Evolutionary conservation across 2,888 invertebrate species (phyloP).

Genomic region (Mythimna pallens): DNA sequence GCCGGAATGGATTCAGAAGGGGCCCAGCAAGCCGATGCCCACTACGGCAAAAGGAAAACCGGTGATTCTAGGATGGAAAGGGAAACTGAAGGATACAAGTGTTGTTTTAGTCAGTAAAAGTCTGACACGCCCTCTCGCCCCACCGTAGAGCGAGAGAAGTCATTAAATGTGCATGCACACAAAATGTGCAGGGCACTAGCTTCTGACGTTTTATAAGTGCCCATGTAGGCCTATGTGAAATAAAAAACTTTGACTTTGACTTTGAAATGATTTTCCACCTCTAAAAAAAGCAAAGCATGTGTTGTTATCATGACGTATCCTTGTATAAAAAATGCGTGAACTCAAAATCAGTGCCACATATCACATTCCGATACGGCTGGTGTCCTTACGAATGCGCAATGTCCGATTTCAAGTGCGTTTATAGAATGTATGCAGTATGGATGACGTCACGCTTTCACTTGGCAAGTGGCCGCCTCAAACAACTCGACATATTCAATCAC

Average conservation of each 20-base stretch:
- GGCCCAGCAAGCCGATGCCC: too few relatives aligned
- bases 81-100: too few relatives aligned
- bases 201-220: too few relatives aligned
- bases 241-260: too few relatives aligned
- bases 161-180: too few relatives aligned
- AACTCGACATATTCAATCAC: slow-evolving; percentile 64
- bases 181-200: too few relatives aligned
- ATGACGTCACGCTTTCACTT: slow-evolving; percentile 71
- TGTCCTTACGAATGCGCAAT: slow-evolving; percentile 56
- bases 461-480: slow-evolving; percentile 60
- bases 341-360: slow-evolving; percentile 46
- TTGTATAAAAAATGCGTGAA: slow-evolving; percentile 2
- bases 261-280: too few relatives aligned
- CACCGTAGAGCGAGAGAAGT: neutral
- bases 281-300: neutral
- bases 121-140: neutral
- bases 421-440: slow-evolving; percentile 61
- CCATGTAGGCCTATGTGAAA: too few relatives aligned
- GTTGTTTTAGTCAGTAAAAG: neutral
- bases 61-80: too few relatives aligned
- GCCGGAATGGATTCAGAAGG: too few relatives aligned
- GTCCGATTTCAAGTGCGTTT: slow-evolving; percentile 62
- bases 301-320: neutral
- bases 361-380: slow-evolving; percentile 57
- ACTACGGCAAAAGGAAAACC: too few relatives aligned